A percentile compares a stretch with the other conserved stretches of the same genome.
Conservation (phyloP, 2,797 vertebrate species). For the Limosa lapponica region DNA sequence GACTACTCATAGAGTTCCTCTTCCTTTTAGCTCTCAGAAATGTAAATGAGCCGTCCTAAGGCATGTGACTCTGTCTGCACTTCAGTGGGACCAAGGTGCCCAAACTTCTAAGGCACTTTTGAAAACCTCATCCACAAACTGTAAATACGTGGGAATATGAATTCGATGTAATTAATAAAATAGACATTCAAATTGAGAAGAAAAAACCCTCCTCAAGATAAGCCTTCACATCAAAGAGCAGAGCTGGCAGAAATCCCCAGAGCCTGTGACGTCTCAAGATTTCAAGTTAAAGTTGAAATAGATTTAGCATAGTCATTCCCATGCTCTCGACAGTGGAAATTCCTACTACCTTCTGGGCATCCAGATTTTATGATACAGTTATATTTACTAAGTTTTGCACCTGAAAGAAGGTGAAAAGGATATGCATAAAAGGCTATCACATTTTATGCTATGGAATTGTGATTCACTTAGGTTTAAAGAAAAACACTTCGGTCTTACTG, state of each 20-base stretch:
- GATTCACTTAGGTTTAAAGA: not conserved
- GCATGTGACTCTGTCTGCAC: fast-evolving
- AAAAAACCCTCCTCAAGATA: not conserved
- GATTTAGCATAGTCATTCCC: not conserved
- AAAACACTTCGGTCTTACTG: not conserved
- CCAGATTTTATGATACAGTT: not conserved
- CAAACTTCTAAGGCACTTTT: not conserved
- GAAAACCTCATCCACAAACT: not conserved
- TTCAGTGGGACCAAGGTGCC: not conserved
- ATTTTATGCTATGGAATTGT: not conserved
- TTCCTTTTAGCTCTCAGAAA: not conserved
- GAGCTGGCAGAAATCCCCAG: not conserved
- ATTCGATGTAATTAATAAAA: not conserved
- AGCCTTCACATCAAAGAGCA: not conserved
- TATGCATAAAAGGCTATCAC: not conserved
- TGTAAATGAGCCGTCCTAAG: not conserved
- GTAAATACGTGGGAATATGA: not conserved
- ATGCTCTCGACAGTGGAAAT: not conserved
- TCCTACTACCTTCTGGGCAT: not conserved
- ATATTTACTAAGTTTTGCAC: not conserved
- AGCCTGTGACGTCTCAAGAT: not conserved
- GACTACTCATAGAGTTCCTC: not conserved
- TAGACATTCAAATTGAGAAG: not conserved
- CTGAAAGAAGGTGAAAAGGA: not conserved
- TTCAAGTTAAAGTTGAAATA: not conserved